Evolutionary conservation across 2,888 invertebrate species (phyloP), one percentile per base, ranked within the genome.

Genomic region (Drosophila mimica): DNA sequence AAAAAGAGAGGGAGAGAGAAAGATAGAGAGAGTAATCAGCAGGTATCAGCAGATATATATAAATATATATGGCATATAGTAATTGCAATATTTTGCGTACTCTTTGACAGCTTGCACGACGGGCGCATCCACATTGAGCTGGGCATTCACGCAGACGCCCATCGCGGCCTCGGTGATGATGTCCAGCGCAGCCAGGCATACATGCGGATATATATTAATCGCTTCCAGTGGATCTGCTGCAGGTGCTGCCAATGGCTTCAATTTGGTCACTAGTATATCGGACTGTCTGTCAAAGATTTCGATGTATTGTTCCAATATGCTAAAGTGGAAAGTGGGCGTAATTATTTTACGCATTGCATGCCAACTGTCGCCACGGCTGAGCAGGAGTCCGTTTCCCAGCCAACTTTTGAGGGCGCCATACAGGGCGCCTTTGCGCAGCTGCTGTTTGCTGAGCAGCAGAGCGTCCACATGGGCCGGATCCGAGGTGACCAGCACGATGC

Each of bases 321-420:
- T 95, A 90, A 96, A 97, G 92, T 97, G 97, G 92, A 97, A 97
- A 0, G 97, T 95, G 0, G 97, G 96, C 0, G 97, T 97, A 56
- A 97, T 92, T 73, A 97, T 94, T 91, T 96, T 96, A 30, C 97
- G 94, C 75, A 95, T 94, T 0, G 92, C 92, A 79, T 94, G 94
- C 97, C 97, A 97, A 92, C 94, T 94, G 3, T 81, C 62, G 15
- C 91, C 92, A 4, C 70, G 74, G 40, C 92, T 93, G 4, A 93
- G 58, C 8, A 93, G 75, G 4, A 93, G 65, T 0, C 93, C 93
- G 25, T 88, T 79, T 33, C 93, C 92, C 46, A 93, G 68, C 93
- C 93, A 93, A n/a, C 81, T 78, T 1, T 80, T 63, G 0, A 93
- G 70, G 13, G 91, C 78, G 4, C 77, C 61, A 28, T 93, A 93